These are phyloP conservation scores for Melinaea menophilus DNA, from an alignment of 2,888 invertebrate species.

Conservation along the genomic window DNA sequence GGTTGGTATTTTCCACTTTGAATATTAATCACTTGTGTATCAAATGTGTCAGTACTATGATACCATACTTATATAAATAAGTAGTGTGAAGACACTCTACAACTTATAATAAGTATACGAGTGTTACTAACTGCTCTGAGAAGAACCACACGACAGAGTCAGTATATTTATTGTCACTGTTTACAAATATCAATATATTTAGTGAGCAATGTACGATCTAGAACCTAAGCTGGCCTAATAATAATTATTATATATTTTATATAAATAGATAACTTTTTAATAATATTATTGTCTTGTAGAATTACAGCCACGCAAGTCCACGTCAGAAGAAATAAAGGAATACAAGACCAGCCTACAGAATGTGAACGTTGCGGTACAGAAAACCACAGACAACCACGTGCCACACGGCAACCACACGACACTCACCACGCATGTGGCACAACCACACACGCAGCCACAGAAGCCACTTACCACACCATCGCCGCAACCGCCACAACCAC, in stretches of 20 bases:
- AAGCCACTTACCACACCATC: slow-evolving; percentile 37
- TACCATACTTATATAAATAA: too few relatives aligned
- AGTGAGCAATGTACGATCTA: too few relatives aligned
- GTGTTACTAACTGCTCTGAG: too few relatives aligned
- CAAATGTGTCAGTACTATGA: too few relatives aligned
- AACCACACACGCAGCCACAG: slow-evolving; percentile 32
- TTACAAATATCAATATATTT: too few relatives aligned
- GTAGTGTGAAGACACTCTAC: too few relatives aligned
- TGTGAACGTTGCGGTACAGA: slow-evolving; percentile 49
- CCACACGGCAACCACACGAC: slow-evolving; percentile 49
- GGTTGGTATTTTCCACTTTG: too few relatives aligned
- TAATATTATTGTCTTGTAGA: slow-evolving; percentile 46
- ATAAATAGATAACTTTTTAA: not conserved
- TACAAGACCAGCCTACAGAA: slow-evolving; percentile 62
- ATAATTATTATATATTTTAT: not conserved
- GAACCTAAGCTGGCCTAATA: too few relatives aligned
- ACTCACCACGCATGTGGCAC: slow-evolving; percentile 33
- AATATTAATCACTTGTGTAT: too few relatives aligned
- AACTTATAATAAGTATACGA: too few relatives aligned
- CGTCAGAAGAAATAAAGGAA: slow-evolving; percentile 70
- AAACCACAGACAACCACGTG: slow-evolving; percentile 51
- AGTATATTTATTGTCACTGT: too few relatives aligned
- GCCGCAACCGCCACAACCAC: slow-evolving; percentile 43
- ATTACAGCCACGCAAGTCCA: slow-evolving; percentile 58
- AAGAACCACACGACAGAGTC: too few relatives aligned